Base-by-base conservation (phyloP, 2,113 vertebrate species). In the Ailurus styani region DNA sequence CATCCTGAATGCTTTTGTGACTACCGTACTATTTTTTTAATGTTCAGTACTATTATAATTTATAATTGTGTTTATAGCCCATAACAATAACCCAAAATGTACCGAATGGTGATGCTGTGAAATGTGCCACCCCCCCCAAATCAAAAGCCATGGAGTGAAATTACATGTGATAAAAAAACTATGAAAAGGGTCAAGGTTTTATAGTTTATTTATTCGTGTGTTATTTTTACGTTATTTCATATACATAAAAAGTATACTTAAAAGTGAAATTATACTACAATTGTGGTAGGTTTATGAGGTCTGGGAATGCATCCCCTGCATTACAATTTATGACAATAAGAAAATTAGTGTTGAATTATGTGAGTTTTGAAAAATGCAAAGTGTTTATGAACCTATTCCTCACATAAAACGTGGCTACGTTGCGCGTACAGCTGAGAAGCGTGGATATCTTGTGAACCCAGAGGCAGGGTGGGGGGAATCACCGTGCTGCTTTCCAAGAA, bases 281-380 rank as follows among this genome's bases (percentile, higher is more conserved):
- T 93, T 78, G 34, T 94, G 47, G 75, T 90, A 90, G 90, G 85
- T 97, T 95, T 97, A 98, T 88, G 79, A 90, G 94, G 94, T 93
- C 94, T 82, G 50, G 15, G 52, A 88, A 87, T 0, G 7, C 25
- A 92, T 78, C 66, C 66, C 64, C 31, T 87, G 70, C 45, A 91
- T 90, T 88, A 52, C 60, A 90, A 93, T 96, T 94, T 92, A 95
- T 88, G 87, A 85, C 55, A 78, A 88, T 85, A 96, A 52, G 57
- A 88, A 98, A 97, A 97, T 97, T 93, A 96, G 81, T 50, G n/a
- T 50, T 88, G 87, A 96, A 86, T 97, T 96, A 96, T 93, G 47
- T 87, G 91, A 85, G 73, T 60, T 95, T 96, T 91, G 77, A 96
- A 97, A 87, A 95, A 95, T 3, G 21, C 64, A 82, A 96, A 42